A percentile compares a stretch with the other conserved stretches of the same genome.
Evolutionary conservation across 1,140 invertebrate genomes (phyloP).

Genomic region (Metaphire vulgaris): DNA sequence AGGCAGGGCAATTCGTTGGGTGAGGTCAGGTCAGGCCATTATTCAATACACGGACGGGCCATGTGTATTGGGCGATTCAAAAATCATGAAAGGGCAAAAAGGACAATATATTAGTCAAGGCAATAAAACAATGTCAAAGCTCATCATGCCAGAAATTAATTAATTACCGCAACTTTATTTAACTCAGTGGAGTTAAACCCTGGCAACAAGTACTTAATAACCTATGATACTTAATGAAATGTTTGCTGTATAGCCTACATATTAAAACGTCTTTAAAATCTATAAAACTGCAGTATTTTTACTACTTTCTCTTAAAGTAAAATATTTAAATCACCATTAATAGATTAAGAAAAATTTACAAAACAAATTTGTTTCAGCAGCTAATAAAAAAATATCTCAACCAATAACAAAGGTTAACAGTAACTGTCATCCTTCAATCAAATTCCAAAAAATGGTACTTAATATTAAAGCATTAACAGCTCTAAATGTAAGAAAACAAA

Average conservation of each 20-base stretch:
- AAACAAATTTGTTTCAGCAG: too few species aligned
- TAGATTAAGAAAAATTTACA: too few species aligned
- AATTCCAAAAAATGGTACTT: conserved; percentile 3
- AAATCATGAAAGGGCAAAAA: conserved; percentile 1
- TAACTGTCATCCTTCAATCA: too few species aligned
- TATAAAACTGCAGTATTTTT: too few species aligned
- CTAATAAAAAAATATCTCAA: background rate
- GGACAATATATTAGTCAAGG: background rate
- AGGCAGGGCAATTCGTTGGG: background rate
- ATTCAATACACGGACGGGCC: conserved; percentile 31
- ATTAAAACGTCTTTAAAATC: too few species aligned
- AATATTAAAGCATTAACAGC: background rate
- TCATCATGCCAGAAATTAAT: background rate
- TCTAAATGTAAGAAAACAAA: background rate
- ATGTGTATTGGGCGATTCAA: conserved; percentile 32
- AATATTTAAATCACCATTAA: too few species aligned
- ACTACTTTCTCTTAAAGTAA: too few species aligned
- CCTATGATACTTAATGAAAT: too few species aligned
- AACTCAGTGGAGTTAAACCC: too few species aligned
- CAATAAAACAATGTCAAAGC: background rate
- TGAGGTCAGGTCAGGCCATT: background rate
- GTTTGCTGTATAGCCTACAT: too few species aligned
- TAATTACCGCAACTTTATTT: background rate
- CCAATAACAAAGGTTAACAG: too few species aligned
- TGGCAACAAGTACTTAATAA: too few species aligned